These are phyloP conservation scores for Notarius lentiginosus DNA, from an alignment of 2,113 vertebrate genomes.

Conservation along the genomic window DNA sequence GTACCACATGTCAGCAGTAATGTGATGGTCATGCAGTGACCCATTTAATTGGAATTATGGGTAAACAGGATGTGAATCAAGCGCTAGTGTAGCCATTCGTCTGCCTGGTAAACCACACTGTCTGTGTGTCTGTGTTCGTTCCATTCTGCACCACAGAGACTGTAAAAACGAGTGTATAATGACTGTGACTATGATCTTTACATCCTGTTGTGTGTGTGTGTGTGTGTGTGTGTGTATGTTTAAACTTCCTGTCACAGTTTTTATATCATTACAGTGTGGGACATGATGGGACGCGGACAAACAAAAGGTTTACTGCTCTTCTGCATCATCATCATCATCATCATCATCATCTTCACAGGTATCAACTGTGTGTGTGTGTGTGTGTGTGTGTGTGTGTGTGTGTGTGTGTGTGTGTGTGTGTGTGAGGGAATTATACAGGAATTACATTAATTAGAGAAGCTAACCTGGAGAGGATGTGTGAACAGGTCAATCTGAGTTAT, in stretches of 20 bases:
- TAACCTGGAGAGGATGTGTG: neutral
- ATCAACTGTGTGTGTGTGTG: neutral
- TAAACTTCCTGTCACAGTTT: neutral
- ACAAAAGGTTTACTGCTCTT: neutral
- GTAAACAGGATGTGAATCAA: conserved; percentile 36
- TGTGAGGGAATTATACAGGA: neutral
- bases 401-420: neutral
- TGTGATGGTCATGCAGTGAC: conserved; percentile 9
- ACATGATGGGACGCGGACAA: conserved; percentile 21
- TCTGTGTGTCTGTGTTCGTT: neutral
- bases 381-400: neutral
- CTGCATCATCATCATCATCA: neutral
- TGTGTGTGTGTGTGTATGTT: conserved; percentile 5
- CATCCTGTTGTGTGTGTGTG: neutral
- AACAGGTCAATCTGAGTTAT: neutral
- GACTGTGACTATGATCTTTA: neutral
- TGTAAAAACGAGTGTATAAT: neutral
- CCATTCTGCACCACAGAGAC: neutral
- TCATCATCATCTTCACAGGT: conserved; percentile 29
- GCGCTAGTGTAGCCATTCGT: neutral
- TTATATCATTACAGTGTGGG: neutral
- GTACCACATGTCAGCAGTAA: neutral
- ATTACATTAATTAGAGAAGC: neutral
- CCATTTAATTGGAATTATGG: neutral
- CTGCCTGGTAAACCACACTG: neutral